These are phyloP conservation scores for Apotomis betuletana DNA, from an alignment of 2,888 invertebrate genomes.

Conservation along the genomic window DNA sequence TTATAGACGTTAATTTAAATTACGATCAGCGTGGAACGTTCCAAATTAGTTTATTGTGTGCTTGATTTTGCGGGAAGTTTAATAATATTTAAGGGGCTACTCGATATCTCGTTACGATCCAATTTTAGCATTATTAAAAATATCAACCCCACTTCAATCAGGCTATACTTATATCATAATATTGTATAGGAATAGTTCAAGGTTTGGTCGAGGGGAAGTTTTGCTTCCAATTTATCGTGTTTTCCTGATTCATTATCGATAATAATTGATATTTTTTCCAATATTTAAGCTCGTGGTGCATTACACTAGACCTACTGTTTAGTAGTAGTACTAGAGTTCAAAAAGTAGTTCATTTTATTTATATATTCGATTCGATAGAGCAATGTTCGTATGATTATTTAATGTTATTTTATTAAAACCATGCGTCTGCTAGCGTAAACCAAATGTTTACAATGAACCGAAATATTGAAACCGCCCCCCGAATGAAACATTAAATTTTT, in stretches of 20 bases:
- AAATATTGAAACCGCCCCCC: no score
- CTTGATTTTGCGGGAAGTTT: background rate
- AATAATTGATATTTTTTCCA: background rate
- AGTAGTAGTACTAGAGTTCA: no score
- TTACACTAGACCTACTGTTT: no score
- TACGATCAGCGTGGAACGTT: background rate
- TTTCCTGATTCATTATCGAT: background rate
- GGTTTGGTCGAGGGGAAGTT: background rate
- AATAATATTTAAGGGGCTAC: background rate
- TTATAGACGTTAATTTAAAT: slow-evolving; percentile 16
- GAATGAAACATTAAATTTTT: no score
- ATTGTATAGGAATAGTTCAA: background rate
- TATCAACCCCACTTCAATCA: background rate
- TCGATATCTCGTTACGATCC: background rate
- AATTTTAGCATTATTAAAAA: background rate
- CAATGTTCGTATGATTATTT: no score
- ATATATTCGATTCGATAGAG: no score
- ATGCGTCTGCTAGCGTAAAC: no score
- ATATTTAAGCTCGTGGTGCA: no score
- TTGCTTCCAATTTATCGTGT: background rate
- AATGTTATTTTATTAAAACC: no score
- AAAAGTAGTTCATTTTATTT: no score
- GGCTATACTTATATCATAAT: background rate
- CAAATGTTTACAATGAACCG: no score
- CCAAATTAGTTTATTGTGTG: background rate